A percentile compares a stretch with the other conserved stretches of the same genome.
These are phyloP conservation scores for Clepsis dumicolana DNA, from an alignment of 2,888 invertebrate species.

Conservation along the genomic window DNA sequence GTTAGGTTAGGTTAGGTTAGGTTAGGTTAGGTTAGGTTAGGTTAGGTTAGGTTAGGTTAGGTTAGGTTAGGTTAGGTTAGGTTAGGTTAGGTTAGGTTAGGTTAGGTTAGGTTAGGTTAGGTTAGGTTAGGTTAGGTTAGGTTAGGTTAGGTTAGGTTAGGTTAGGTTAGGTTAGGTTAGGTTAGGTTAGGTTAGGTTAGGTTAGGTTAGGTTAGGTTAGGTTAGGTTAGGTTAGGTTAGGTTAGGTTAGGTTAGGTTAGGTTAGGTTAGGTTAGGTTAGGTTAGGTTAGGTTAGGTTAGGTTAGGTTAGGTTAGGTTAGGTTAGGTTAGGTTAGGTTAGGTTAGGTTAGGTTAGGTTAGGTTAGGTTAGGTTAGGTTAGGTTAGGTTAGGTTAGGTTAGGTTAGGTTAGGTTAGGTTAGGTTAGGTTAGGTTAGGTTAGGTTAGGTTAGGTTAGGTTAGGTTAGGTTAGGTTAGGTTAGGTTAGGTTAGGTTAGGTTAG, in stretches of 20 bases:
- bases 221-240: conserved; percentile 8
- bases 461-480: conserved; percentile 8
- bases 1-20: conserved; percentile 8
- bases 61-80: conserved; percentile 8
- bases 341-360: conserved; percentile 8
- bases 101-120: conserved; percentile 6
- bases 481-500: conserved; percentile 8
- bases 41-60: conserved; percentile 8
- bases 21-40: conserved; percentile 8
- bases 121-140: conserved; percentile 8
- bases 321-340: conserved; percentile 8
- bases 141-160: conserved; percentile 8
- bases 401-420: conserved; percentile 4
- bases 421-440: conserved; percentile 5
- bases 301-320: conserved; percentile 8
- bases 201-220: conserved; percentile 8
- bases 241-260: conserved; percentile 4
- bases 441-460: conserved; percentile 8
- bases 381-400: conserved; percentile 8
- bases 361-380: conserved; percentile 8
- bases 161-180: conserved; percentile 8
- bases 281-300: conserved; percentile 8
- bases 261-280: conserved; percentile 5
- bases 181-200: conserved; percentile 8
- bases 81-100: conserved; percentile 3